Percentiles rank a stretch among this genome's conserved stretches.
phyloP scores from a whole-genome alignment of 1,140 invertebrate genomes.

The Lordiphosa stackelbergi region DNA sequence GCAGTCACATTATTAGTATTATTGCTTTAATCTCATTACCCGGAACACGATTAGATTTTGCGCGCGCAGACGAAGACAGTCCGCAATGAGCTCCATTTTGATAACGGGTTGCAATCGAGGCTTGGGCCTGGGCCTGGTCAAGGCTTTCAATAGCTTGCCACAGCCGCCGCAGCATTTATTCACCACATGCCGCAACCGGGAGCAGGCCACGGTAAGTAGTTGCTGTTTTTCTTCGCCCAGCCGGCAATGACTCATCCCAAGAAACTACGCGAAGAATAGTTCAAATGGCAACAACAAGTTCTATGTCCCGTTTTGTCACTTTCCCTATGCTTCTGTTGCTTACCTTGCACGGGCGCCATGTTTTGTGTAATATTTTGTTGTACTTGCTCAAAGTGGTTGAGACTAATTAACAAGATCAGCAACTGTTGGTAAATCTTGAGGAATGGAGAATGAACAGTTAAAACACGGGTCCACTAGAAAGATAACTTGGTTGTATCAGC shows the following conservation, averaged over 20 bases:
- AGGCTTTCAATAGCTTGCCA: conserved; percentile 78
- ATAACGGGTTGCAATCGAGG: conserved; percentile 94
- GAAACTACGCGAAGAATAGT: conserved; percentile 54
- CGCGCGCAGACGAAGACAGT: background rate
- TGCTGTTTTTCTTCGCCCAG: conserved; percentile 15
- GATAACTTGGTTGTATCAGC: background rate
- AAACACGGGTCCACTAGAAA: conserved; percentile 2
- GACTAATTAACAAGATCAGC: conserved; percentile 42
- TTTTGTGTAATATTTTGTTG: conserved; percentile 39
- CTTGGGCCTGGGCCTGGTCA: conserved; percentile 89
- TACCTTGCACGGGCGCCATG: conserved; percentile 72
- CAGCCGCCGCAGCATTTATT: conserved; percentile 82
- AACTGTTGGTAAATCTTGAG: conserved; percentile 35
- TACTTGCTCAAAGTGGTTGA: conserved; percentile 51
- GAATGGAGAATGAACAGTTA: conserved; percentile 7
- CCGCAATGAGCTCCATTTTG: conserved; percentile 84
- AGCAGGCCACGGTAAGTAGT: conserved; percentile 81
- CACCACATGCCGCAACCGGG: conserved; percentile 85
- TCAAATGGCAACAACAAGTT: conserved; percentile 17
- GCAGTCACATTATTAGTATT: conserved; percentile 5
- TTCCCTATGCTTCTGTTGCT: conserved; percentile 8
- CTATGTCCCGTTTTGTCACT: too few species aligned
- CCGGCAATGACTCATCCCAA: conserved; percentile 36
- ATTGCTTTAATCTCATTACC: conserved; percentile 31
- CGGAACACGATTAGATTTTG: conserved; percentile 52